A percentile compares a stretch with the other conserved stretches of the same genome.
These are phyloP conservation scores for Lethrus apterus DNA, from an alignment of 1,140 invertebrate species.

Conservation along the genomic window DNA sequence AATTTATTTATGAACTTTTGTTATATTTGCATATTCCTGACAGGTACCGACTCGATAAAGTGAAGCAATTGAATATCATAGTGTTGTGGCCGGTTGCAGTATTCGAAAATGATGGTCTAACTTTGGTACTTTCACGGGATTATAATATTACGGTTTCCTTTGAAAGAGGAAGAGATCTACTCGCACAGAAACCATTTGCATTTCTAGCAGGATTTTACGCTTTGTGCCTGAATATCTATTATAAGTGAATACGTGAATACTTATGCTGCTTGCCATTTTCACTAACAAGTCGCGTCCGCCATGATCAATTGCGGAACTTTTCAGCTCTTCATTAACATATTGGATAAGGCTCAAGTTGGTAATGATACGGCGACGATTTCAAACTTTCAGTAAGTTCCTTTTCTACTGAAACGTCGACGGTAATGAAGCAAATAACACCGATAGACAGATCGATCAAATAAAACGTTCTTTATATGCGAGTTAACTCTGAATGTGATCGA, in stretches of 20 bases:
- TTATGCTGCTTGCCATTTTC: slow-evolving; percentile 8
- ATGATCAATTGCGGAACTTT: slow-evolving; percentile 11
- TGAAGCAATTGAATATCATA: slow-evolving; percentile 4
- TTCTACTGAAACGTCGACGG: too few relatives aligned
- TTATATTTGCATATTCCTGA: too few relatives aligned
- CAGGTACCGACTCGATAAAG: slow-evolving; percentile 20
- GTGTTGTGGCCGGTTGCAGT: slow-evolving; percentile 6
- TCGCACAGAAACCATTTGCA: slow-evolving; percentile 11
- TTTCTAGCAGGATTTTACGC: slow-evolving; percentile 12
- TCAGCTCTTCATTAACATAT: slow-evolving; percentile 12
- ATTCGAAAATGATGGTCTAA: slow-evolving; percentile 17
- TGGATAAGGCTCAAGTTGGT: slow-evolving; percentile 1
- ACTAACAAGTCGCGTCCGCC: neutral
- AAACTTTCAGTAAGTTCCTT: too few relatives aligned
- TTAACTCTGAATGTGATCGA: slow-evolving; percentile 12
- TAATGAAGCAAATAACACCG: slow-evolving; percentile 9
- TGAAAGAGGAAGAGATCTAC: slow-evolving; percentile 15
- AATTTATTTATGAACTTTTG: too few relatives aligned
- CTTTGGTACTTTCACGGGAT: slow-evolving; percentile 19
- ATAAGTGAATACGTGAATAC: slow-evolving; percentile 5
- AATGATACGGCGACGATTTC: slow-evolving; percentile 10
- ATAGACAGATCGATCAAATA: slow-evolving; percentile 10
- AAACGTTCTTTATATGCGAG: slow-evolving; percentile 14
- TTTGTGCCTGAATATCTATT: slow-evolving; percentile 10
- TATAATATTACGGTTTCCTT: slow-evolving; percentile 24